Conservation (phyloP, 2,888 invertebrate species). For the Syrphus vitripennis region DNA sequence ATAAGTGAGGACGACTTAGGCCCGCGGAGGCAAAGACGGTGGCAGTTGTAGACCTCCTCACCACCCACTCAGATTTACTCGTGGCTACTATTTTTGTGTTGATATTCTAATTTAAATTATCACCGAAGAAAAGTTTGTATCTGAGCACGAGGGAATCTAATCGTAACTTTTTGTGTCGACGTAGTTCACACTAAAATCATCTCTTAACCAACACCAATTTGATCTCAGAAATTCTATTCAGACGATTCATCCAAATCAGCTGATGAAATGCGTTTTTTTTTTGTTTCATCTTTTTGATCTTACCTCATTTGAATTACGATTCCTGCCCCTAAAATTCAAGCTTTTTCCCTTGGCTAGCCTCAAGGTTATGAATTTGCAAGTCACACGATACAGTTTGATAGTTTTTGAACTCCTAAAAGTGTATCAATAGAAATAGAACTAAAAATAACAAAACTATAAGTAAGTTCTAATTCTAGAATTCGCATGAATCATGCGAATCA, state of each 20-base stretch:
- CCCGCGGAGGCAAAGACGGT: not conserved
- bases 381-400: conserved; percentile 58
- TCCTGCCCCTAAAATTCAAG: not conserved
- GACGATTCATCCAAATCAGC: conserved; percentile 64
- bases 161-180: conserved; percentile 55
- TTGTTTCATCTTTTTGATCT: conserved; percentile 3
- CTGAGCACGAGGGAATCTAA: conserved; percentile 57
- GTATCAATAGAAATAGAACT: conserved; percentile 12
- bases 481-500: conserved; percentile 65
- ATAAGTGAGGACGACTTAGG: not conserved
- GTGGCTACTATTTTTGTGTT: conserved; percentile 60
- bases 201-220: not conserved
- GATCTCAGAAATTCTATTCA: conserved; percentile 32
- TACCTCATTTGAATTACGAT: conserved; percentile 4
- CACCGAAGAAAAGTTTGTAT: conserved; percentile 38
- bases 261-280: conserved; percentile 61
- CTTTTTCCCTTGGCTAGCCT: conserved; percentile 42
- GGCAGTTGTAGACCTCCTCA: conserved; percentile 32
- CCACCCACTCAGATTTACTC: conserved; percentile 57
- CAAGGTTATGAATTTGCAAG: conserved; percentile 54
- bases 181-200: not conserved
- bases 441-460: not conserved
- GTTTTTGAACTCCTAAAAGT: conserved; percentile 56
- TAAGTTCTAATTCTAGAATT: conserved; percentile 64
- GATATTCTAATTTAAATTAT: conserved; percentile 59